Percentiles rank a stretch among this genome's conserved stretches.
phyloP scores from a whole-genome alignment of 2,888 invertebrate genomes.

The Pheosia gnoma region DNA sequence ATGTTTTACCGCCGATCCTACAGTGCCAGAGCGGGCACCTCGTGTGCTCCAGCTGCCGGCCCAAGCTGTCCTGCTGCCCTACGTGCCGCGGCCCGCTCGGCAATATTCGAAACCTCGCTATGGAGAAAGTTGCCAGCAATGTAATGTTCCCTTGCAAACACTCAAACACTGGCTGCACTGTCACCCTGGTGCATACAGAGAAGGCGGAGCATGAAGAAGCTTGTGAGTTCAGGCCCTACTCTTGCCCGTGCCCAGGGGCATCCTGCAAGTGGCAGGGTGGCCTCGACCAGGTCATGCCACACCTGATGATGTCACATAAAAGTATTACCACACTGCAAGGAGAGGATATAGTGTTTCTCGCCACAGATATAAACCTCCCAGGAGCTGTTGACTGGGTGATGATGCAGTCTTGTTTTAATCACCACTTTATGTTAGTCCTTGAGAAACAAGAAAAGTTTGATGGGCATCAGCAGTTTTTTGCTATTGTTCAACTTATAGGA shows the following conservation, averaged over 20 bases:
- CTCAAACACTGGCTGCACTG: conserved; percentile 96
- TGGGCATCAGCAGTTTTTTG: conserved; percentile 98
- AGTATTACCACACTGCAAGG: conserved; percentile 99
- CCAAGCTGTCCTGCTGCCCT: conserved; percentile 98
- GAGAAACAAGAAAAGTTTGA: conserved; percentile 99
- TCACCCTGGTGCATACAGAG: conserved; percentile 96
- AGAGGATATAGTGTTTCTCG: conserved; percentile 99
- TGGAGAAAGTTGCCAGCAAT: conserved; percentile 99
- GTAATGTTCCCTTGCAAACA: conserved; percentile 99
- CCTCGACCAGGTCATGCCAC: conserved; percentile 99
- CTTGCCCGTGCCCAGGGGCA: conserved; percentile 99
- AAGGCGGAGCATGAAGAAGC: conserved; percentile 99
- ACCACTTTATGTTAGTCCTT: conserved; percentile 99
- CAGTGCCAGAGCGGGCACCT: conserved; percentile 99
- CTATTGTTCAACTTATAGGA: conserved; percentile 99
- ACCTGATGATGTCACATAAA: conserved; percentile 98
- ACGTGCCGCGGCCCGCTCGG: conserved; percentile 98
- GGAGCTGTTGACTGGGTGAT: conserved; percentile 99
- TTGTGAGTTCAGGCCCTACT: conserved; percentile 99
- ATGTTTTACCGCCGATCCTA: conserved; percentile 98
- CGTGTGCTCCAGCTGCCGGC: conserved; percentile 98
- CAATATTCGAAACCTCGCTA: conserved; percentile 98
- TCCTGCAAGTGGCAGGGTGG: conserved; percentile 99
- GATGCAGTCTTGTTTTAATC: conserved; percentile 99
- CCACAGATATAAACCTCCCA: conserved; percentile 99